Percentiles rank a stretch among this genome's conserved stretches.
Evolutionary conservation across 2,888 invertebrate species (phyloP).

Genomic region (Caradrina clavipalpis): DNA sequence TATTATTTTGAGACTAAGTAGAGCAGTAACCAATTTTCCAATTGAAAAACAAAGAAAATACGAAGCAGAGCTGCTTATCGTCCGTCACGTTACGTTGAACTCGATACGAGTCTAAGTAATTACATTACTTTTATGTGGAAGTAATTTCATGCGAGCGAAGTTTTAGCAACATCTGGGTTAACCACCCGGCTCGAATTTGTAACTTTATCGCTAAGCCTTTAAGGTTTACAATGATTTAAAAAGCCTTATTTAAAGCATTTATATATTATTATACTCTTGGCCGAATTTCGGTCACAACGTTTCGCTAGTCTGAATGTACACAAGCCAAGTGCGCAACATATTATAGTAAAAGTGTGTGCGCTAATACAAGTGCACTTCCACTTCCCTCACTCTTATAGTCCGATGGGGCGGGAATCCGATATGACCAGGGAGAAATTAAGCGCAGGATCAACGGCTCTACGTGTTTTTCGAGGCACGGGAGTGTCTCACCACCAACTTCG

Average conservation of each 20-base stretch:
- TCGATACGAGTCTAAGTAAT: constrained; percentile 47
- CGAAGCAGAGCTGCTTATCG: constrained; percentile 33
- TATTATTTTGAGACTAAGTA: constrained; percentile 20
- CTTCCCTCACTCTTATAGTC: no score
- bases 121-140: constrained; percentile 34
- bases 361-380: no score
- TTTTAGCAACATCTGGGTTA: constrained; percentile 47
- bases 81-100: constrained; percentile 34
- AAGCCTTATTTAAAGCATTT: neutral
- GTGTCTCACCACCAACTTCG: no score
- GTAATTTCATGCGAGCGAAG: constrained; percentile 36
- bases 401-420: no score
- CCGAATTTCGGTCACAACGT: no score
- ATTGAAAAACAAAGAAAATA: constrained; percentile 43
- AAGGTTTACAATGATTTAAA: neutral
- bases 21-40: constrained; percentile 33
- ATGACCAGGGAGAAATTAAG: no score
- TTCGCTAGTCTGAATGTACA: no score
- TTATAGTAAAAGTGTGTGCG: no score
- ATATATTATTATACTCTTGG: no score
- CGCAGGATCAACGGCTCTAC: no score
- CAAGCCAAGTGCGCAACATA: no score
- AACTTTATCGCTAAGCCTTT: constrained; percentile 19
- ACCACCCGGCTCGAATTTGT: constrained; percentile 20
- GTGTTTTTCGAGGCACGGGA: no score